Evolutionary conservation across 2,888 invertebrate genomes (phyloP).

Genomic region (Leptarthrus brevirostris): DNA sequence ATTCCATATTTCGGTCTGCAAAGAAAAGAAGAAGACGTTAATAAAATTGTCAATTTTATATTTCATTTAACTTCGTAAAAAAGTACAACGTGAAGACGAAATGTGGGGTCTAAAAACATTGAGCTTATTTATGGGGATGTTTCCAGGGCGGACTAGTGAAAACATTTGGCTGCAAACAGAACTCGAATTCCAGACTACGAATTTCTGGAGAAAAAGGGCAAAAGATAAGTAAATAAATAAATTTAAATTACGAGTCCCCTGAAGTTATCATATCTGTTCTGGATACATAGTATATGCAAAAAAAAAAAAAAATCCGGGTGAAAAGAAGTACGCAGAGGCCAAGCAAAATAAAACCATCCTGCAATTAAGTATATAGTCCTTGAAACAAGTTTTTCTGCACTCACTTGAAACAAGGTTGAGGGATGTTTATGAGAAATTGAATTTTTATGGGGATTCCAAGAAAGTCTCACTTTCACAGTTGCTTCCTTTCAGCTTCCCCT

Average conservation of each 20-base stretch:
- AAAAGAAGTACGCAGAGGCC: background rate
- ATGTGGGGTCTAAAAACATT: background rate
- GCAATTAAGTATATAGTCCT: slow-evolving; percentile 4
- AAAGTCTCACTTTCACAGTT: background rate
- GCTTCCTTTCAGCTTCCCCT: background rate
- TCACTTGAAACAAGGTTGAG: background rate
- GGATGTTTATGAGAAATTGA: slow-evolving; percentile 21
- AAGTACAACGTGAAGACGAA: background rate
- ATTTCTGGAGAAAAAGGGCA: too few species aligned
- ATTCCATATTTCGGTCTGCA: slow-evolving; percentile 67
- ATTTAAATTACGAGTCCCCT: slow-evolving; percentile 1
- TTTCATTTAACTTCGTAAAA: background rate
- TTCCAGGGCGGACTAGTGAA: too few species aligned
- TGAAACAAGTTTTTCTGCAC: background rate
- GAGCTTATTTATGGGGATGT: background rate
- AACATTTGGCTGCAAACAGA: too few species aligned
- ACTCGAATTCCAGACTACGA: too few species aligned
- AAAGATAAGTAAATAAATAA: background rate
- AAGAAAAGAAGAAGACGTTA: slow-evolving; percentile 7
- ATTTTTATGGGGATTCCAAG: slow-evolving; percentile 1
- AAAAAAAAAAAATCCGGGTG: background rate
- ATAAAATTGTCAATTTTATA: slow-evolving; percentile 18
- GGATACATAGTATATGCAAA: background rate
- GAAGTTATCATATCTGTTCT: slow-evolving; percentile 10
- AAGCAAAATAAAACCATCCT: background rate